These are phyloP conservation scores for Hydrozoanthus tunicans DNA, from an alignment of 64 coral and sea anemone genomes.

Conservation along the genomic window DNA sequence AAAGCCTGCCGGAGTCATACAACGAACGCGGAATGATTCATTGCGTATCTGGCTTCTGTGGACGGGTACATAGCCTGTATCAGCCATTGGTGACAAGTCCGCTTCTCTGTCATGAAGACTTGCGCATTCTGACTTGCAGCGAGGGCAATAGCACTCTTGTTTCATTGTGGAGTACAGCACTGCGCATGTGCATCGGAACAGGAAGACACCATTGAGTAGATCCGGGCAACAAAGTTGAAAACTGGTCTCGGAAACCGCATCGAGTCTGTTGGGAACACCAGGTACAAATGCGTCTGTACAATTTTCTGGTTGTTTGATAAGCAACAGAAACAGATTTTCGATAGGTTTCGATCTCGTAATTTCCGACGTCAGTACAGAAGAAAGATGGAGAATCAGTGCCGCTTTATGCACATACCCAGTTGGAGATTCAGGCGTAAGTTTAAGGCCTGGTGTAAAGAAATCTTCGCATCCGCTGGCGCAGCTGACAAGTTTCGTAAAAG, in stretches of 20 bases:
- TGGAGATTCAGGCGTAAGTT: slow-evolving; percentile 64
- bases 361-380: slow-evolving; percentile 53
- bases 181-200: slow-evolving; percentile 31
- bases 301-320: slow-evolving; percentile 24
- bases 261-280: background rate
- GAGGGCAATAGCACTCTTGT: slow-evolving; percentile 20
- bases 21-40: slow-evolving; percentile 38
- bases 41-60: background rate
- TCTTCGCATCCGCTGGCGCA: slow-evolving; percentile 57
- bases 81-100: background rate
- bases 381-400: slow-evolving; percentile 61
- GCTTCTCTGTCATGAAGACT: background rate
- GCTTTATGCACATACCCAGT: slow-evolving; percentile 72
- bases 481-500: slow-evolving; percentile 57
- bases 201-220: background rate
- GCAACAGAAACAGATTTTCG: slow-evolving; percentile 20
- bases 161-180: slow-evolving; percentile 4
- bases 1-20: slow-evolving; percentile 71
- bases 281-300: slow-evolving; percentile 26
- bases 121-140: slow-evolving; percentile 45
- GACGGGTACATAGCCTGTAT: slow-evolving; percentile 50
- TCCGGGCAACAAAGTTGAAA: slow-evolving; percentile 9
- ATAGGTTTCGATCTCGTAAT: slow-evolving; percentile 11
- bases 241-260: background rate
- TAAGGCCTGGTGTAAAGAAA: slow-evolving; percentile 48